phyloP scores from a whole-genome alignment of 2,888 invertebrate genomes.

The Pyrochroa serraticornis region DNA sequence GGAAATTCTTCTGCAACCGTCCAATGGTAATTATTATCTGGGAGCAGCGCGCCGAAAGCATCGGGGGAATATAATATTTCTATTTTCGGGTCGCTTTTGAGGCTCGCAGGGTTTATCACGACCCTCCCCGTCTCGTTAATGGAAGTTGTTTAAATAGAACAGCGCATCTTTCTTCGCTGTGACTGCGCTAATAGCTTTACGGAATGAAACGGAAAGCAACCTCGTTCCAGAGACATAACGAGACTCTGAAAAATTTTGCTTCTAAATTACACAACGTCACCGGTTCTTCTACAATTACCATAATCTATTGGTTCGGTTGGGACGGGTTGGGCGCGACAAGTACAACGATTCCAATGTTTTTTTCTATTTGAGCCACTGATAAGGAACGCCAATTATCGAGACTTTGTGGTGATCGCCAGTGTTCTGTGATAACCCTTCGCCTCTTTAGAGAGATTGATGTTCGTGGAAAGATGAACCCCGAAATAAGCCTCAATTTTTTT shows the following conservation, averaged over 20 bases:
- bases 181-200: slow-evolving; percentile 53
- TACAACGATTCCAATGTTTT: too few relatives aligned
- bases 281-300: too few relatives aligned
- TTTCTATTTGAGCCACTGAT: too few relatives aligned
- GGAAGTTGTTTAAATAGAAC: slow-evolving; percentile 56
- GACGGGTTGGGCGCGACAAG: too few relatives aligned
- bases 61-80: slow-evolving; percentile 19
- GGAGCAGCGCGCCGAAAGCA: not conserved
- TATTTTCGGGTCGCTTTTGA: slow-evolving; percentile 12
- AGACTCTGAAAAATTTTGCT: slow-evolving; percentile 31
- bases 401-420: too few relatives aligned
- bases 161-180: slow-evolving; percentile 51
- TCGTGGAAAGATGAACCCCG: too few relatives aligned
- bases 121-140: slow-evolving; percentile 47
- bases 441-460: too few relatives aligned
- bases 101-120: slow-evolving; percentile 26
- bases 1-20: slow-evolving; percentile 1
- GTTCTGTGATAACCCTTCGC: too few relatives aligned
- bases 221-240: slow-evolving; percentile 39
- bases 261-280: too few relatives aligned
- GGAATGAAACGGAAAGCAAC: slow-evolving; percentile 52
- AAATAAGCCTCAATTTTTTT: too few relatives aligned
- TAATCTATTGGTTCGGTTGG: too few relatives aligned
- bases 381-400: too few relatives aligned
- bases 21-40: slow-evolving; percentile 17